phyloP scores from a whole-genome alignment of 2,113 vertebrate species.

The Odocoileus hemionus region DNA sequence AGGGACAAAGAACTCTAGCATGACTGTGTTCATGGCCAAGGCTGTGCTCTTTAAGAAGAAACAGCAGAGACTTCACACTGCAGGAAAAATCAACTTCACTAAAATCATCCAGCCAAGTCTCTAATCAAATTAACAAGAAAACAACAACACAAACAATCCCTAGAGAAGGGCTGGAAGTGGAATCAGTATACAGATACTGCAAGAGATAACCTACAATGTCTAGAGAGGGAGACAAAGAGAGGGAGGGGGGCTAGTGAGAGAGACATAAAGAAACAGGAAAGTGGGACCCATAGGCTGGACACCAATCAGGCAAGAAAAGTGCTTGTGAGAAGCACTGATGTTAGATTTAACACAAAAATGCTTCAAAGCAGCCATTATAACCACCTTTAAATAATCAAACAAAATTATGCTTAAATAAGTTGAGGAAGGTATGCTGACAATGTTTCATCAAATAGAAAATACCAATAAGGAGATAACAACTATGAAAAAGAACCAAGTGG shows the following conservation, averaged over 20 bases:
- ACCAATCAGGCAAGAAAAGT: neutral
- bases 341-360: neutral
- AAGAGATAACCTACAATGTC: neutral
- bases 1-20: neutral
- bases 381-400: neutral
- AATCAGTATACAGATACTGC: neutral
- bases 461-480: neutral
- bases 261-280: neutral
- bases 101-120: neutral
- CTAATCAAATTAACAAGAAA: neutral
- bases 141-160: neutral
- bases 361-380: neutral
- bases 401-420: neutral
- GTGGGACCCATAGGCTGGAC: neutral
- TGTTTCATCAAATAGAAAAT: neutral
- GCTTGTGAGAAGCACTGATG: neutral
- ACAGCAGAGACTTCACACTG: neutral
- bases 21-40: neutral
- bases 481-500: neutral
- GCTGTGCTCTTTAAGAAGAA: neutral
- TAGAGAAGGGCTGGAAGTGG: neutral
- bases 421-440: neutral
- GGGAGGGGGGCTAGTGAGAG: neutral
- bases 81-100: neutral
- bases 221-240: neutral